Evolutionary conservation across 35 echinoderm and acorn worm genomes (phyloP).

Genomic region (Anneissia japonica): DNA sequence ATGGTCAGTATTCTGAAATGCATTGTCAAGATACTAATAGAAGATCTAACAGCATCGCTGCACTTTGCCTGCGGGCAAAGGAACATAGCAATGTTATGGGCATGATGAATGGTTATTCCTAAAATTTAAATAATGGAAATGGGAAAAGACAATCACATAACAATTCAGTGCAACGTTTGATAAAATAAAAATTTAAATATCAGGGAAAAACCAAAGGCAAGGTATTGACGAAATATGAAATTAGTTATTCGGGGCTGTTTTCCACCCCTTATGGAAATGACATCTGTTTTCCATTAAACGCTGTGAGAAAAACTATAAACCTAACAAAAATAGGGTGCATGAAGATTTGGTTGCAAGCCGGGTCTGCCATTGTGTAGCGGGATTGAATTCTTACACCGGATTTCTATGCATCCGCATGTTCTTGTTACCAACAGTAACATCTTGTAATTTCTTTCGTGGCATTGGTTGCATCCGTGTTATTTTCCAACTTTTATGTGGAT

Average conservation of each 20-base stretch:
- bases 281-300: neutral
- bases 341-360: neutral
- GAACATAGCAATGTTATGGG: conserved; percentile 88
- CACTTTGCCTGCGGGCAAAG: conserved; percentile 82
- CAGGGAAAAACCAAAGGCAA: neutral
- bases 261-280: neutral
- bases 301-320: no score
- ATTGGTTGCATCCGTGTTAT: no score
- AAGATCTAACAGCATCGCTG: conserved; percentile 84
- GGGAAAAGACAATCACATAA: neutral
- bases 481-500: no score
- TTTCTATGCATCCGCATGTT: neutral
- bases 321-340: neutral
- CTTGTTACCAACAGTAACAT: neutral
- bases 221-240: neutral
- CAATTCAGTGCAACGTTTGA: neutral
- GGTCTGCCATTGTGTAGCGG: neutral
- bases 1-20: neutral
- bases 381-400: neutral
- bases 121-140: conserved; percentile 8
- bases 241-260: no score
- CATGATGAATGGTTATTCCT: conserved; percentile 87
- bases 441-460: neutral
- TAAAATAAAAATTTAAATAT: neutral
- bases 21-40: conserved; percentile 43